Percentiles rank a stretch among this genome's conserved stretches.
Evolutionary conservation across 2,113 vertebrate species (phyloP).

Genomic region (Puffinus mauretanicus): DNA sequence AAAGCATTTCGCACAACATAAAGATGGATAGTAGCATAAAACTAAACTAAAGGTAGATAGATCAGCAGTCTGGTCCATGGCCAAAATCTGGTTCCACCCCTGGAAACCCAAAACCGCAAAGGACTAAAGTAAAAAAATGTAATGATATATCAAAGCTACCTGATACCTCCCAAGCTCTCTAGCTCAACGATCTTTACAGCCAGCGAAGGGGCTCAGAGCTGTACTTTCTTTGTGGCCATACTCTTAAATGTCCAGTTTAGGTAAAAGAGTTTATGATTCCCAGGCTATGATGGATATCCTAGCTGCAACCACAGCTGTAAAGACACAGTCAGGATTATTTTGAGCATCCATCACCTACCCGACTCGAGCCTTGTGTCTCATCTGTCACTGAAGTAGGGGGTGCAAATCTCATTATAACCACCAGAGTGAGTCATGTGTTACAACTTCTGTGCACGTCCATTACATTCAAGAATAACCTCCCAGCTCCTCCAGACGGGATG

Average conservation of each 20-base stretch:
- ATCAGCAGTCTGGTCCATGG: neutral
- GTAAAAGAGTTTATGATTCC: neutral
- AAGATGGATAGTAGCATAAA: neutral
- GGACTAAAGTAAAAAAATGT: neutral
- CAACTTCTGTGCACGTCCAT: neutral
- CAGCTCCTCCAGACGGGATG: neutral
- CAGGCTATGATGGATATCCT: conserved; percentile 7
- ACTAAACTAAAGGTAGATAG: neutral
- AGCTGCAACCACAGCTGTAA: conserved; percentile 27
- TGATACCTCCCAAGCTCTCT: neutral
- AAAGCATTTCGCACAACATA: neutral
- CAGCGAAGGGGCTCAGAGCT: neutral
- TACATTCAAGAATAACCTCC: neutral
- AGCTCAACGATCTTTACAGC: neutral
- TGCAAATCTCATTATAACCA: conserved; percentile 54
- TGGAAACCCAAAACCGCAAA: neutral
- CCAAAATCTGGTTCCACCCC: neutral
- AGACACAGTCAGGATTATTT: conserved; percentile 31
- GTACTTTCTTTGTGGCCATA: neutral
- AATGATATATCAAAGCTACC: neutral
- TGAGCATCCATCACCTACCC: conserved; percentile 9
- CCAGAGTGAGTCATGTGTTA: conserved; percentile 50
- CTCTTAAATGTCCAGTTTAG: neutral
- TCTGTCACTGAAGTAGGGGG: neutral
- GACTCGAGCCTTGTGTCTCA: conserved; percentile 7